These are phyloP conservation scores for Gymnarchus niloticus DNA, from an alignment of 2,113 vertebrate species.

Conservation along the genomic window DNA sequence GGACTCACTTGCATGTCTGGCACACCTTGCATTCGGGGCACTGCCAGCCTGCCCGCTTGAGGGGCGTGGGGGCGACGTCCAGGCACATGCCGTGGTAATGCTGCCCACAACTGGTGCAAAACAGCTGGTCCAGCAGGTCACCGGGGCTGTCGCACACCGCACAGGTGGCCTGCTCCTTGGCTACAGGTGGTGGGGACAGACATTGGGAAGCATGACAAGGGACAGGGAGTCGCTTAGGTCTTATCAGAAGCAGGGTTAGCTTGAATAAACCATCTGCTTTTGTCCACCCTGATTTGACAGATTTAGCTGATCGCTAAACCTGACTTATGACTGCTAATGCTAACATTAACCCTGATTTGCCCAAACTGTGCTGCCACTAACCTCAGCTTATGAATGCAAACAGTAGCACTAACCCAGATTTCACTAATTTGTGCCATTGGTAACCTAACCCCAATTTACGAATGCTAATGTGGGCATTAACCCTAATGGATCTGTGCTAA, in stretches of 20 bases:
- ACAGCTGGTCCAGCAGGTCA: conserved; percentile 93
- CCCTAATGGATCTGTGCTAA: not conserved
- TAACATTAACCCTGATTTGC: not conserved
- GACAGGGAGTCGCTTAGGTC: not conserved
- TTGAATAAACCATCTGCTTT: not conserved
- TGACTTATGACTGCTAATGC: not conserved
- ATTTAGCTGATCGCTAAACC: not conserved
- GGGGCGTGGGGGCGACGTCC: conserved; percentile 89
- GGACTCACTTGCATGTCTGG: conserved; percentile 98
- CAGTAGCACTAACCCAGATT: not conserved
- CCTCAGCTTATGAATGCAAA: not conserved
- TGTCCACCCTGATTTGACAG: not conserved
- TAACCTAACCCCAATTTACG: no score
- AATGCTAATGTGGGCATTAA: not conserved
- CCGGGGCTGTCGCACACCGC: conserved; percentile 93
- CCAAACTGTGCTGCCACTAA: not conserved
- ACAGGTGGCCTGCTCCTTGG: conserved; percentile 87
- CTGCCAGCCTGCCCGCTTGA: conserved; percentile 96
- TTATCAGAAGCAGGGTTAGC: no score
- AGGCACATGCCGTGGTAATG: conserved; percentile 98
- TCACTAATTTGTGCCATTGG: not conserved
- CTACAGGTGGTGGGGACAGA: conserved; percentile 45
- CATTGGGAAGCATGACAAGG: not conserved
- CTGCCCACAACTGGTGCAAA: conserved; percentile 97
- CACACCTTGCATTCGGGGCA: conserved; percentile 99